phyloP scores from a whole-genome alignment of 2,797 vertebrate genomes.

The Molossus alvarezi region DNA sequence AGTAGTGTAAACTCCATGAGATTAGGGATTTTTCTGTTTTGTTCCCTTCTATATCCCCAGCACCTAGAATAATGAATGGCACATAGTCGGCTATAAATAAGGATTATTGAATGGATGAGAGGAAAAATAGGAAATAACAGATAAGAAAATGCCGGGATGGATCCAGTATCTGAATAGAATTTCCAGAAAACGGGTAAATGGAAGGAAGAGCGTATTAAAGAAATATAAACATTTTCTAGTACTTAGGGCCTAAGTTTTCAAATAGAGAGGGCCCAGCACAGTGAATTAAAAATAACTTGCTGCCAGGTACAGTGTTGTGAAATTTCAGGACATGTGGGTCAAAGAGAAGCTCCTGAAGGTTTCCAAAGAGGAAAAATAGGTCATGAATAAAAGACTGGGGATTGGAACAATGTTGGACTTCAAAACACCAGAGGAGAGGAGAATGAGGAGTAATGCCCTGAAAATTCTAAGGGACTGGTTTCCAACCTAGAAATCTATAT shows the following conservation, averaged over 20 bases:
- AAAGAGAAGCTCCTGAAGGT: not conserved
- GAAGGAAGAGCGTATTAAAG: not conserved
- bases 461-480: not conserved
- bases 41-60: not conserved
- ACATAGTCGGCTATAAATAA: not conserved
- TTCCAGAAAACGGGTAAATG: not conserved
- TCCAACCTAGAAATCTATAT: slow-evolving; percentile 19
- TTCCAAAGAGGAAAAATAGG: slow-evolving; percentile 35
- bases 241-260: not conserved
- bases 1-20: not conserved
- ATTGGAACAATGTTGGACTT: not conserved
- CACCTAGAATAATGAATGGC: not conserved
- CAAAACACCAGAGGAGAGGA: not conserved
- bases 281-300: slow-evolving; percentile 16
- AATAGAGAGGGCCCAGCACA: slow-evolving; percentile 3
- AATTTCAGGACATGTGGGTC: not conserved
- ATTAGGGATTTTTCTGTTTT: not conserved
- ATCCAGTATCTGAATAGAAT: not conserved
- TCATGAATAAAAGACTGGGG: not conserved
- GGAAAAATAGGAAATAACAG: not conserved
- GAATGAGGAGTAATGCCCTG: not conserved
- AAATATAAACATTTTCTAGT: not conserved
- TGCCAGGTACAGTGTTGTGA: not conserved
- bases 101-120: not conserved
- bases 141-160: not conserved